A percentile compares a stretch with the other conserved stretches of the same genome.
phyloP scores from a whole-genome alignment of 1,140 invertebrate genomes.

The Lucilia sericata region DNA sequence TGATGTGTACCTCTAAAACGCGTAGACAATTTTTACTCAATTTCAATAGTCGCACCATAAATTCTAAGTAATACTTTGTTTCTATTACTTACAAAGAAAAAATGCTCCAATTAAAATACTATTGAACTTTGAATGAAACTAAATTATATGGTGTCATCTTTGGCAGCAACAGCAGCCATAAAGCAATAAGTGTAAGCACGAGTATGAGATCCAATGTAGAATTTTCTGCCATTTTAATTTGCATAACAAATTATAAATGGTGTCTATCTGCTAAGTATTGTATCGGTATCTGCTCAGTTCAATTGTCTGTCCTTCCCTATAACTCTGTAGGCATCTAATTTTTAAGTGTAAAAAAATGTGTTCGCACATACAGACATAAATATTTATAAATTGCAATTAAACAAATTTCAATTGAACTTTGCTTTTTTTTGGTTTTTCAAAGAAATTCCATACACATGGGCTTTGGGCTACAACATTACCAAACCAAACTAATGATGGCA shows the following conservation, averaged over 20 bases:
- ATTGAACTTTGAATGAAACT: slow-evolving; percentile 54
- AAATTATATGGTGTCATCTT: slow-evolving; percentile 37
- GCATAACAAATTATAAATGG: slow-evolving; percentile 2
- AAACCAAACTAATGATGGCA: neutral
- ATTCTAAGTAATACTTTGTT: neutral
- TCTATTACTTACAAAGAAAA: slow-evolving; percentile 6
- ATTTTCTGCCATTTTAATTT: neutral
- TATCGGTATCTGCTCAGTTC: neutral
- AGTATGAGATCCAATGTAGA: neutral
- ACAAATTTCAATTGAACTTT: slow-evolving; percentile 44
- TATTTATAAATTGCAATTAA: slow-evolving; percentile 23
- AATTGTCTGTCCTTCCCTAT: neutral
- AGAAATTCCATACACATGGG: slow-evolving; percentile 22
- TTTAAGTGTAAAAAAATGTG: neutral
- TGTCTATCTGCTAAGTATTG: neutral
- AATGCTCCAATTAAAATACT: slow-evolving; percentile 55
- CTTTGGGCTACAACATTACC: neutral
- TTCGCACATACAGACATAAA: neutral
- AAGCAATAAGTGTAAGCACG: neutral
- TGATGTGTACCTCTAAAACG: neutral
- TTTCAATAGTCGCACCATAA: neutral
- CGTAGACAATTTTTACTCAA: slow-evolving; percentile 11
- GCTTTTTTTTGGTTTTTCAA: neutral
- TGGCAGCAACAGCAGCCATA: neutral
- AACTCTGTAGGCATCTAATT: neutral